Evolutionary conservation across 2,888 invertebrate species (phyloP), one percentile per base, ranked within the genome.

Genomic region (Pecten maximus): DNA sequence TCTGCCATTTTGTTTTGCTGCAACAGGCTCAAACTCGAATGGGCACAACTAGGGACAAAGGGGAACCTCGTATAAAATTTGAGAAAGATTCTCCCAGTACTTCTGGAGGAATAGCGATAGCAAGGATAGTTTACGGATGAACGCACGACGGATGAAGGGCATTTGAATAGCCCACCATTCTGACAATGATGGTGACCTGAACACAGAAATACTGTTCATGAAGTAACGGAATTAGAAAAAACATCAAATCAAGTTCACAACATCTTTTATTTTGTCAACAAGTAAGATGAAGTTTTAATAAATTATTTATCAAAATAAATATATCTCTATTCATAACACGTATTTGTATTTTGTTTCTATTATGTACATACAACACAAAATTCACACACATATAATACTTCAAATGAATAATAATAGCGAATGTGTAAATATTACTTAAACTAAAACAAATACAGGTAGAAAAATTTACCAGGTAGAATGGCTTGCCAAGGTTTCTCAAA

Each of bases 231-330:
- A 54, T 35, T 23, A 74, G 8, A 74, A 28, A 74, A 74, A 74
- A 54, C 10, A 74, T 2, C 0, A 74, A 12, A 6, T 35, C 60
- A 60, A 28, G 10, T 74, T 74, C 3, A 15, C 35, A 74, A 10
- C 35, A 28, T 74, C 8, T 74, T 74, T 74, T 35, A 74, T 74
- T 74, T 44, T 60, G 60, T 60, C 60, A 74, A 74, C 74, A 74
- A 74, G 35, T 74, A 6, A 74, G 74, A 35, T 74, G 8, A 28
- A 28, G 74, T 15, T 74, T 44, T 74, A 74, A 74, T 35, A 74
- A 74, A 12, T 35, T 74, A 35, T 35, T 28, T 74, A 54, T 74
- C 74, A 74, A 74, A 74, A 74, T 74, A 74, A 74, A 74, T 35
- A 74, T 35, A 28, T 28, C 28, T 8, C 0, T 74, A 74, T 74